phyloP scores from a whole-genome alignment of 2,888 invertebrate species.

The Escarpia spicata region DNA sequence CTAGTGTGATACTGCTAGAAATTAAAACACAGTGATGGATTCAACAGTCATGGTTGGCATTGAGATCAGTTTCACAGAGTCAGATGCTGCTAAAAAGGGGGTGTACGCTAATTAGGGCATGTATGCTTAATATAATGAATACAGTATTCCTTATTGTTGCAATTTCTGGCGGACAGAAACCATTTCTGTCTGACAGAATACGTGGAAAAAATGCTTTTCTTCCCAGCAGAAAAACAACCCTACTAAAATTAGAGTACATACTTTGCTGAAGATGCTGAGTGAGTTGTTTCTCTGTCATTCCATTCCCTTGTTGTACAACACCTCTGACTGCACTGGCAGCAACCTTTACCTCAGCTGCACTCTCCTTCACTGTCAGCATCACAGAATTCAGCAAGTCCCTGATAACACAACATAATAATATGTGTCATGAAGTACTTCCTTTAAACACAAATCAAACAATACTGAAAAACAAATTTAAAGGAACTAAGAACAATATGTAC shows the following conservation, averaged over 20 bases:
- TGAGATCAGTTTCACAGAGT: too few species aligned
- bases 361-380: conserved; percentile 4
- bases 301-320: neutral
- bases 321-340: neutral
- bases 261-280: conserved; percentile 1
- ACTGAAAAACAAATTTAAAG: neutral
- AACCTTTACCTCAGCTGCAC: neutral
- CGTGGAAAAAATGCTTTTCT: too few species aligned
- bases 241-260: neutral
- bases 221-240: neutral
- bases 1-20: too few species aligned
- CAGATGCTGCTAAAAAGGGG: too few species aligned
- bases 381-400: neutral
- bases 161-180: too few species aligned
- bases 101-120: too few species aligned
- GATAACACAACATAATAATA: neutral
- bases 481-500: too few species aligned
- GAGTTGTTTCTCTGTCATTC: conserved; percentile 4
- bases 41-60: too few species aligned
- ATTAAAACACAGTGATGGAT: too few species aligned
- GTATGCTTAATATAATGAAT: too few species aligned
- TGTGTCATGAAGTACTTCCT: neutral
- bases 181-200: too few species aligned
- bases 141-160: too few species aligned
- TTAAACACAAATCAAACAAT: neutral